These are phyloP conservation scores for Pteronotus mesoamericanus DNA, from an alignment of 2,797 vertebrate species.

Conservation along the genomic window DNA sequence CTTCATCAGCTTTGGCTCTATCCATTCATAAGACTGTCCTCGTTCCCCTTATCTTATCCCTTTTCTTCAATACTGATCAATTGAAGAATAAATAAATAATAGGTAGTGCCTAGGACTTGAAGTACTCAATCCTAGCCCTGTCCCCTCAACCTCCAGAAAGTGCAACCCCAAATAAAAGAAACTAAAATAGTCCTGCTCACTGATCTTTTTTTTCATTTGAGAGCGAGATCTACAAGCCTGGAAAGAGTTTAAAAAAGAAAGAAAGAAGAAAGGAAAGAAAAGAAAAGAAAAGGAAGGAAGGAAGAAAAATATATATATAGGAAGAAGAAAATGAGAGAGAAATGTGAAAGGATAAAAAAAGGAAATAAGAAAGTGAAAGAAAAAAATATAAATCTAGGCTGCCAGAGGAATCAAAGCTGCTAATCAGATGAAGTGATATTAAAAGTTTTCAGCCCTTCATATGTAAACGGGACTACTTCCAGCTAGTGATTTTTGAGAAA, in stretches of 20 bases:
- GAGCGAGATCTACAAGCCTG: neutral
- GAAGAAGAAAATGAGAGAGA: neutral
- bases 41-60: neutral
- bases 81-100: conserved; percentile 26
- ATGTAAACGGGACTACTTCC: neutral
- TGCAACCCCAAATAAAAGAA: neutral
- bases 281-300: neutral
- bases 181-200: neutral
- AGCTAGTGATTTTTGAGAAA: neutral
- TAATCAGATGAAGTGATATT: neutral
- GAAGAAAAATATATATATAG: neutral
- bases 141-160: neutral
- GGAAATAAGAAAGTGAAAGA: neutral
- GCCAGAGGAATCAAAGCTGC: neutral
- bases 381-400: neutral
- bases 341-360: neutral
- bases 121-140: neutral
- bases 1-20: conserved; percentile 10
- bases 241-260: neutral
- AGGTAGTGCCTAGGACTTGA: neutral
- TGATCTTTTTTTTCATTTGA: neutral
- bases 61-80: neutral
- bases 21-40: neutral
- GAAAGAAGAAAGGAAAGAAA: neutral
- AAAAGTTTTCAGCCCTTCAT: neutral